Percentiles rank a stretch among this genome's conserved stretches.
Evolutionary conservation across 2,113 vertebrate genomes (phyloP).

Genomic region (Cynopterus brachyotis): DNA sequence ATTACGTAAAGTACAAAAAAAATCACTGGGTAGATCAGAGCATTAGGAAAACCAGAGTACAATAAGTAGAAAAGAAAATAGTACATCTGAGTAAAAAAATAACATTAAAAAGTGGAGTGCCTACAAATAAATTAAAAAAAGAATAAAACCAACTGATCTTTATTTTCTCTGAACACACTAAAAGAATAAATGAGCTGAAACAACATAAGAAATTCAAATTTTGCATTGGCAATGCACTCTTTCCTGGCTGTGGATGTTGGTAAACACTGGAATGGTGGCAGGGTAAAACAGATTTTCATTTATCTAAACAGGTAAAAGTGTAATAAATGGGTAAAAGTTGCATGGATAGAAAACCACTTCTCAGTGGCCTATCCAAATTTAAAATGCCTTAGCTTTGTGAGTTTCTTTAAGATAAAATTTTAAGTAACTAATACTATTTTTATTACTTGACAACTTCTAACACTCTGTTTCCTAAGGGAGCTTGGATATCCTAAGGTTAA

Average conservation of each 20-base stretch:
- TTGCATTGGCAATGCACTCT: neutral
- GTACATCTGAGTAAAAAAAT: neutral
- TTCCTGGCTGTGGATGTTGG: neutral
- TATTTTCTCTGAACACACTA: neutral
- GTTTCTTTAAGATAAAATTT: slow-evolving; percentile 23
- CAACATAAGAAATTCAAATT: neutral
- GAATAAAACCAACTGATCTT: neutral
- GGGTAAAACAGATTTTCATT: neutral
- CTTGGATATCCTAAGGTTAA: neutral
- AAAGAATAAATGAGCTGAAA: neutral
- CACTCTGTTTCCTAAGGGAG: neutral
- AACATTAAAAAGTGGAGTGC: neutral
- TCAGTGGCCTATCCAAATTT: neutral
- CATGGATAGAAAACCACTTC: neutral
- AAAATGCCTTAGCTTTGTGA: neutral
- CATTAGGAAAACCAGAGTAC: neutral
- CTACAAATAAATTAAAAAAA: neutral
- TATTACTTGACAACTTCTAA: neutral
- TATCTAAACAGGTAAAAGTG: neutral
- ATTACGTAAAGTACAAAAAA: neutral
- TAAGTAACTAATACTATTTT: slow-evolving; percentile 9
- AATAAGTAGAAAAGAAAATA: neutral
- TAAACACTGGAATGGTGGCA: neutral
- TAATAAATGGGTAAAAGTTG: too few species aligned
- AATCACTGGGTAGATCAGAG: neutral